Base-by-base conservation (phyloP, 2,113 vertebrate genomes). In the Phalacrocorax pelagicus region DNA sequence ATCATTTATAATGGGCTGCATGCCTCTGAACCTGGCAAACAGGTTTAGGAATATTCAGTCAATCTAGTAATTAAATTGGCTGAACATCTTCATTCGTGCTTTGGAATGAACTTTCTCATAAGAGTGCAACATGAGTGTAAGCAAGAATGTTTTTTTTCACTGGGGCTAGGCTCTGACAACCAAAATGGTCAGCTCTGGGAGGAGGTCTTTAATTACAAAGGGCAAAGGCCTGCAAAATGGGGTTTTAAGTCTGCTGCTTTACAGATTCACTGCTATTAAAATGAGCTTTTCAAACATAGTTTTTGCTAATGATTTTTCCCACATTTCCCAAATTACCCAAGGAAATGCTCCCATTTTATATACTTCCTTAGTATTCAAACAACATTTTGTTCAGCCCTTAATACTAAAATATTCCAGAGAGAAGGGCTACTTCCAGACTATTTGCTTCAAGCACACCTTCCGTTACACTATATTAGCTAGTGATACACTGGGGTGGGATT, bases 61-160 rank as follows among this genome's bases (percentile, higher is more conserved):
- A 96, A 90, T 97, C 71, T 71, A 90, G 55, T 94, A 93, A 97
- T 97, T 97, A 94, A 95, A 97, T 94, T 96, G 94, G 93, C 97
- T 93, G 86, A 97, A 96, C 63, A 96, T 93, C 85, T 80, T 80
- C 27, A 72, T 83, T 75, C 24, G 66, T 86, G 46, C 74, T 95
- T 91, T 91, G 91, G 75, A 94, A 97, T 15, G 9, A 90, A 77
- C 62, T 92, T 94, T 95, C 74, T 95, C 30, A 17, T 82, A 70
- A 83, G 22, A 61, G 10, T 83, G 34, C 36, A 85, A 91, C 7
- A 58, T 0, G 2, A 91, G 18, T 34, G 15, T 69, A 94, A 94
- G 81, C 44, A 87, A 88, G 78, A 77, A 73, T 23, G 10, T 0
- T 15, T 89, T 66, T 89, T 94, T 79, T 65, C 66, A 54, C 46